phyloP scores from a whole-genome alignment of 2,113 vertebrate species.

The Pluvianellus socialis region DNA sequence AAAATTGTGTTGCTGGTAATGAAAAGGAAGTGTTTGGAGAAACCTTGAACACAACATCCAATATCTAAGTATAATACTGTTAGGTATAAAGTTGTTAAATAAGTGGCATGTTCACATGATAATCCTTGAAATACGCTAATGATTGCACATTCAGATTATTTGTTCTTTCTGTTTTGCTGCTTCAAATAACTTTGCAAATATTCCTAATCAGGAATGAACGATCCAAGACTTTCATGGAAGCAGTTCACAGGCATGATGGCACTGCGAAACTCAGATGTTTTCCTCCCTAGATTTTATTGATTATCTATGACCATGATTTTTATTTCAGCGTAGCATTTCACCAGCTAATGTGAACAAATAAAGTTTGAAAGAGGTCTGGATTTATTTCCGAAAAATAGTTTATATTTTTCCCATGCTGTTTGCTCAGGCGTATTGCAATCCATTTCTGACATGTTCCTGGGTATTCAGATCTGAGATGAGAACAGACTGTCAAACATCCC shows the following conservation, averaged over 20 bases:
- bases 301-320: not conserved
- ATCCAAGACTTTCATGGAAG: not conserved
- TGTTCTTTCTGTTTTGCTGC: not conserved
- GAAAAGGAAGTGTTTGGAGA: not conserved
- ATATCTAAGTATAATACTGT: not conserved
- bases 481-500: not conserved
- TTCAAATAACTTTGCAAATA: not conserved
- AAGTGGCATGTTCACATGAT: not conserved
- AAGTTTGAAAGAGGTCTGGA: not conserved
- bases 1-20: not conserved
- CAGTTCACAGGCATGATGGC: not conserved
- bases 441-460: not conserved
- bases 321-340: not conserved
- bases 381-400: not conserved
- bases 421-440: not conserved
- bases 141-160: not conserved
- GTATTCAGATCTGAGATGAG: not conserved
- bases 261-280: not conserved
- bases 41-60: not conserved
- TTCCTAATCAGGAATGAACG: not conserved
- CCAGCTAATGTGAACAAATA: not conserved
- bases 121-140: not conserved
- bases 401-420: not conserved
- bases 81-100: not conserved
- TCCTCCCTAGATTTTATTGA: not conserved